These are phyloP conservation scores for Pycnomerus fuliginosus DNA, from an alignment of 2,888 invertebrate species.

Conservation along the genomic window DNA sequence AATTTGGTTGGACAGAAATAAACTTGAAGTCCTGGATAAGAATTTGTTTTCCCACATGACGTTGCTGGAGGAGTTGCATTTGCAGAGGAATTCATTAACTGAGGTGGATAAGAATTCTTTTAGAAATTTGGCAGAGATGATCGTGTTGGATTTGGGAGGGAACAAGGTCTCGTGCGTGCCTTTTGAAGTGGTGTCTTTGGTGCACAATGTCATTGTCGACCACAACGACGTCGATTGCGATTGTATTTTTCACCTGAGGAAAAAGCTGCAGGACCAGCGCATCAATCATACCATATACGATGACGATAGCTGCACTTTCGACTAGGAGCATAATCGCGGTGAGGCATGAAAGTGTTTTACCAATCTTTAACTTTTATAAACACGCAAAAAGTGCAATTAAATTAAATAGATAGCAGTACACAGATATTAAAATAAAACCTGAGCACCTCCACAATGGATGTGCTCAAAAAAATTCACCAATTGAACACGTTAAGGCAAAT, in stretches of 20 bases:
- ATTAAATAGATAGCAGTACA: too few relatives aligned
- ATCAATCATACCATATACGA: background rate
- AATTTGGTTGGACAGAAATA: conserved; percentile 36
- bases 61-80: conserved; percentile 6
- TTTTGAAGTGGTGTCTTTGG: conserved; percentile 10
- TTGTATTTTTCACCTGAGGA: conserved; percentile 9
- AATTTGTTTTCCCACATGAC: conserved; percentile 18
- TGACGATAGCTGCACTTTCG: background rate
- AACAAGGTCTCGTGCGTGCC: conserved; percentile 25
- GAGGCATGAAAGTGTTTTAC: too few relatives aligned
- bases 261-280: background rate
- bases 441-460: too few relatives aligned
- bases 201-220: conserved; percentile 3
- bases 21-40: conserved; percentile 27
- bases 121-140: conserved; percentile 5
- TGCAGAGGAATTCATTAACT: conserved; percentile 10
- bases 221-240: conserved; percentile 3
- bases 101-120: conserved; percentile 3
- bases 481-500: too few relatives aligned
- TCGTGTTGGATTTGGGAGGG: conserved; percentile 15
- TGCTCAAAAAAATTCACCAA: too few relatives aligned
- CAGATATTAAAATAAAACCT: too few relatives aligned
- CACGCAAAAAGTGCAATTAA: too few relatives aligned
- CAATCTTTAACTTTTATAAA: too few relatives aligned
- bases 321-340: too few relatives aligned